Evolutionary conservation across 2,888 invertebrate species (phyloP).

Genomic region (Lingula anatina): DNA sequence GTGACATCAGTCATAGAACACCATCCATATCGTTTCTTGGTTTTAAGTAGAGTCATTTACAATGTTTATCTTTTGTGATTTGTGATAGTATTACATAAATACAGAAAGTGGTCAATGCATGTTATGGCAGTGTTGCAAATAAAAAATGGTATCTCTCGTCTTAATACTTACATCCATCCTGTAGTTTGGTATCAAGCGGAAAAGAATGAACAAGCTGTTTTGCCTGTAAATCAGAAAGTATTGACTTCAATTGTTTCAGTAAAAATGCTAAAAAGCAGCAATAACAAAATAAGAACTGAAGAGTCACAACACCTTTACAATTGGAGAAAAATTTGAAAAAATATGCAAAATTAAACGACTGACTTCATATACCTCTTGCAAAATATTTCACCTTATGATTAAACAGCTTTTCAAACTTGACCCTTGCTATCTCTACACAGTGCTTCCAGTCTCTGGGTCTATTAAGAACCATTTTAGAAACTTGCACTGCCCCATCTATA

Average conservation of each 20-base stretch:
- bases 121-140: no score
- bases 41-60: no score
- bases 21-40: no score
- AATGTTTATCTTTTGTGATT: no score
- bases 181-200: conserved; percentile 44
- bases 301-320: no score
- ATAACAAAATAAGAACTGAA: background rate
- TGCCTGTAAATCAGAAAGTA: conserved; percentile 30
- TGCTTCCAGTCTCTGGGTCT: conserved; percentile 32
- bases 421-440: conserved; percentile 43
- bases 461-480: conserved; percentile 27
- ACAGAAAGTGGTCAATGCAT: no score
- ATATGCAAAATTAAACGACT: no score
- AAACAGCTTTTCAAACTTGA: conserved; percentile 53
- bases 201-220: conserved; percentile 47
- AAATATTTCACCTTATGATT: conserved; percentile 51
- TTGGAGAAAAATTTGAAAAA: no score
- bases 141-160: no score
- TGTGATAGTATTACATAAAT: no score
- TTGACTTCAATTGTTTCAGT: background rate
- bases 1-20: no score
- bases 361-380: no score
- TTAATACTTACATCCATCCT: conserved; percentile 48
- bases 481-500: conserved; percentile 36
- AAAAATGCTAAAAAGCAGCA: background rate